Evolutionary conservation across 2,888 invertebrate species (phyloP).

Genomic region (Ramazzottius varieornatus): DNA sequence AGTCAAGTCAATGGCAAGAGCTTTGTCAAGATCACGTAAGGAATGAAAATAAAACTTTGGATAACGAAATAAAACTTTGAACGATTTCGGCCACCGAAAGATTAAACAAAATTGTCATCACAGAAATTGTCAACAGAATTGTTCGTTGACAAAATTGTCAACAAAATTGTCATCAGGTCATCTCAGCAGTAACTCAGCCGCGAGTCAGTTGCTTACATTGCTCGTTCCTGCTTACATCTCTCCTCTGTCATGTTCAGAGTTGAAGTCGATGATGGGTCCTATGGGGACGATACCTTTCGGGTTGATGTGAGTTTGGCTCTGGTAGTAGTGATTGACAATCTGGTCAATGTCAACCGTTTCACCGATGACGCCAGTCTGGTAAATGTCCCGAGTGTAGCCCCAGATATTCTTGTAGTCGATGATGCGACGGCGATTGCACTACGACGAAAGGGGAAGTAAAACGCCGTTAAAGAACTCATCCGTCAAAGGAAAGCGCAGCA

Average conservation of each 20-base stretch:
- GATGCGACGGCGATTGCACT: constrained; percentile 18
- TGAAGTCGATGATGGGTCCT: constrained; percentile 8
- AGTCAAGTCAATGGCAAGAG: too few relatives aligned
- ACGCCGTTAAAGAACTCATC: not conserved
- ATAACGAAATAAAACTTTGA: too few relatives aligned
- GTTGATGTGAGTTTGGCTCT: constrained; percentile 6
- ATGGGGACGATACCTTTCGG: constrained; percentile 9
- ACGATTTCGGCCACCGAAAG: too few relatives aligned
- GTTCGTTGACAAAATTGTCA: too few relatives aligned
- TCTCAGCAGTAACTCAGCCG: too few relatives aligned
- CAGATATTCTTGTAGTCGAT: constrained; percentile 19
- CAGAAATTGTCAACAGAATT: too few relatives aligned
- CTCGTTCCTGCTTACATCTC: not conserved
- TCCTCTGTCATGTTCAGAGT: constrained; percentile 6
- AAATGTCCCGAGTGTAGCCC: constrained; percentile 17
- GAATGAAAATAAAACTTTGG: too few relatives aligned
- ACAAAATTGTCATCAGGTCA: too few relatives aligned
- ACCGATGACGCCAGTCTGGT: constrained; percentile 15
- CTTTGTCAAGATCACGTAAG: too few relatives aligned
- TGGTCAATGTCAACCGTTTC: constrained; percentile 18
- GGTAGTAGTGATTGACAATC: constrained; percentile 10
- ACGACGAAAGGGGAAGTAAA: constrained; percentile 5
- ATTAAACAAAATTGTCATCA: too few relatives aligned
- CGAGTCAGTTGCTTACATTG: not conserved
- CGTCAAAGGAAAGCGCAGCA: not conserved